Conservation (phyloP, 2,888 invertebrate genomes). For the Stenodera caucasica region DNA sequence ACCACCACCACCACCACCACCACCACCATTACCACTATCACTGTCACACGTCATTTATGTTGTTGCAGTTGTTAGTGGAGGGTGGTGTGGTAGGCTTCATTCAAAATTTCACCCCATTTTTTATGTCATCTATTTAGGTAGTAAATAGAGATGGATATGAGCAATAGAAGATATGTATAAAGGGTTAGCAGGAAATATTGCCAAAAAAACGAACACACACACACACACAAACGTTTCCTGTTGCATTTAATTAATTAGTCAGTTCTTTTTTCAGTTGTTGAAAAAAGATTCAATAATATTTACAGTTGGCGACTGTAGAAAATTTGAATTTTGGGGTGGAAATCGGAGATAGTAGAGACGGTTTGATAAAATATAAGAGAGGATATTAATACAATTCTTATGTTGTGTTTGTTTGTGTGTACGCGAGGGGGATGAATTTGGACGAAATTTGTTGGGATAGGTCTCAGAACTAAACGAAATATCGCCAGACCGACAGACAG, state of each 20-base stretch:
- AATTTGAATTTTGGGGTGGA: not conserved
- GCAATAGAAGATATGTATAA: too few species aligned
- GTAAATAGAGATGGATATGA: not conserved
- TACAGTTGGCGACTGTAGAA: constrained; percentile 26
- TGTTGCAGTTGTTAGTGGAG: not conserved
- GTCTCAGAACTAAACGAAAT: constrained; percentile 27
- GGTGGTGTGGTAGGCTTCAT: not conserved
- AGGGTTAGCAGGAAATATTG: not conserved
- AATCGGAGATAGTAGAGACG: not conserved
- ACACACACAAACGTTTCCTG: not conserved
- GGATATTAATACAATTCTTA: not conserved
- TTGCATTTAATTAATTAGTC: not conserved
- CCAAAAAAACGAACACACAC: not conserved
- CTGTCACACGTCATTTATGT: not conserved
- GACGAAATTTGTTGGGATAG: constrained; percentile 35
- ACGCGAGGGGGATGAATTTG: constrained; percentile 13
- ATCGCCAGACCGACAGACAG: constrained; percentile 29
- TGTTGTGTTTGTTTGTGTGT: too few species aligned
- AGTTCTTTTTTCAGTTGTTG: not conserved
- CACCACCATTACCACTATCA: not conserved
- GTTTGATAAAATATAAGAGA: not conserved
- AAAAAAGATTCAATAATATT: constrained; percentile 15
- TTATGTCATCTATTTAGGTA: not conserved
- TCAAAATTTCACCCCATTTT: constrained; percentile 1
- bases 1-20: not conserved